Percentiles rank a stretch among this genome's conserved stretches.
Evolutionary conservation across 2,888 invertebrate genomes (phyloP).

Genomic region (Megalurothrips usitatus): DNA sequence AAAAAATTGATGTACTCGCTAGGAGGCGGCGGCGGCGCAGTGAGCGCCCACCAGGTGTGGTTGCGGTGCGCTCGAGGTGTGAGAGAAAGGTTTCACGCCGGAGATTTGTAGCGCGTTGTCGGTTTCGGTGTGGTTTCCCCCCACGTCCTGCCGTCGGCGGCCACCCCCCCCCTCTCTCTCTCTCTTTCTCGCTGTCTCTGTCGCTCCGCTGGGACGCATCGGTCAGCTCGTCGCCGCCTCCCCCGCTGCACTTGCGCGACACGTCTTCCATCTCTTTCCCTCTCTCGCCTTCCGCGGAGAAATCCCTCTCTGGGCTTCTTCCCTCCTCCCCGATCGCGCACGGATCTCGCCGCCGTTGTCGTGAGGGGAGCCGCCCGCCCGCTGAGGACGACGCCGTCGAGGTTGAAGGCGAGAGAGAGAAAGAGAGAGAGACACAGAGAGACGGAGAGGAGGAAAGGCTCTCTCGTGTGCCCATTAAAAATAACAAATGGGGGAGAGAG

Average conservation of each 20-base stretch:
- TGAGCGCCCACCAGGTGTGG: no score
- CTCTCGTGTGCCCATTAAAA: background rate
- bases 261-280: background rate
- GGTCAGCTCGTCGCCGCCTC: background rate
- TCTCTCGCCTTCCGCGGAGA: background rate
- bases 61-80: no score
- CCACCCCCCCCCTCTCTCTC: background rate
- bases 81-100: no score
- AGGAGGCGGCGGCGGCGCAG: no score
- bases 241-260: background rate
- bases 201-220: no score
- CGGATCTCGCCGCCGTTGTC: background rate
- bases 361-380: background rate
- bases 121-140: no score
- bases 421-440: no score
- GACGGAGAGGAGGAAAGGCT: background rate
- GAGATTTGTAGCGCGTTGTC: no score
- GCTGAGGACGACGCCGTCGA: no score
- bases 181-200: no score
- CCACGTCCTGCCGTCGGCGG: no score
- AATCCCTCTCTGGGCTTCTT: background rate
- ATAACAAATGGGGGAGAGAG: constrained; percentile 1
- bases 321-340: background rate
- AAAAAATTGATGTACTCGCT: no score
- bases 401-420: background rate